Evolutionary conservation across 2,113 vertebrate genomes (phyloP), one percentile per base, ranked within the genome.

Genomic region (Mola mola): DNA sequence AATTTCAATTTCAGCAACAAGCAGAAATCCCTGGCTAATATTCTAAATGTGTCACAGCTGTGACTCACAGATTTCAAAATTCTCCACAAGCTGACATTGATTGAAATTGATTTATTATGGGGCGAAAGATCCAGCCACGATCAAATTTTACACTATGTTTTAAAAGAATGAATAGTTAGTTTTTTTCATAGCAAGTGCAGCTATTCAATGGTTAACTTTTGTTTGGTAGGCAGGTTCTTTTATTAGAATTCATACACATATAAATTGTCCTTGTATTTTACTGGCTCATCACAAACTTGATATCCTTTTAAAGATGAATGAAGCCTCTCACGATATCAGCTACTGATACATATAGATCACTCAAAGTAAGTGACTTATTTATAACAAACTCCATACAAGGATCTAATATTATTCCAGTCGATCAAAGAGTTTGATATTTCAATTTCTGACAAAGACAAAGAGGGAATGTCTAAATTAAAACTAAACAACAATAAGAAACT

Each of bases 221-320:
- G n/a, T n/a, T n/a, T n/a, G n/a, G n/a, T n/a, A n/a, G n/a, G n/a
- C n/a, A n/a, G n/a, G n/a, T n/a, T n/a, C n/a, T n/a, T 83, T 66
- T 55, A 72, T 69, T 71, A 62, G 61, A 69, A 75, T 72, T 53
- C 46, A 72, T 41, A 31, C 62, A 51, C 38, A 55, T 66, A 73
- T 76, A 79, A 75, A 75, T 33, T 69, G 67, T 47, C 72, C 75
- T 81, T 76, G 67, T 78, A 59, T 70, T 76, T 70, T 28, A 41
- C 59, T 16, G 44, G 16, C 48, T 48, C 25, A 53, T 70, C 56
- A 76, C 9, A 10, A 29, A 62, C 52, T 52, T 72, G 29, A 22
- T 65, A 57, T 47, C 40, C 28, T 70, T 69, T 68, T 25, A 61
- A 58, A 41, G 64, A 57, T 67, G 16, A 25, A n/a, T 12, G 22